Evolutionary conservation across 2,888 invertebrate genomes (phyloP), one percentile per base, ranked within the genome.

Genomic region (Nysson spinosus): DNA sequence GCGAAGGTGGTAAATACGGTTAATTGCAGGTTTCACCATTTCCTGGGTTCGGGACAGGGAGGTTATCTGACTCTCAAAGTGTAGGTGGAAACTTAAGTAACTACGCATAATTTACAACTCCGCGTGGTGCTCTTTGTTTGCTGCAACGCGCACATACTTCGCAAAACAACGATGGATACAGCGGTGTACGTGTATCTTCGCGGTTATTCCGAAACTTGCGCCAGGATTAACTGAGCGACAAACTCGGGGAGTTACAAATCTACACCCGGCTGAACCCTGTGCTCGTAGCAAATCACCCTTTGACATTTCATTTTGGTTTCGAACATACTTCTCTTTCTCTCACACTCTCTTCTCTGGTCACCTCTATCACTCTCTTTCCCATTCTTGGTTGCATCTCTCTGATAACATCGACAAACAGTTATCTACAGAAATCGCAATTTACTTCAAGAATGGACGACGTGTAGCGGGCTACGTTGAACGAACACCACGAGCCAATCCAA

Each of bases 231-330:
- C 60, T 39, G 44, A 37, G 32, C 60, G 43, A 49, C 65, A 46
- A 56, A 60, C 62, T 66, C 49, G 40, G 35, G 46, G 24, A 34
- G 50, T 37, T 40, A 28, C 55, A 49, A 58, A 62, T 52, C 49
- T 37, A 49, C 32, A 30, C 19, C 42, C 20, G 22, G 16, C 5
- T 34, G 32, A 32, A 30, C 30, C 20, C 19, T 7, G n/a, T 14
- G 49, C 40, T 40, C 51, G 51, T 43, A 43, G 60, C 54, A 62
- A 73, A 67, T 72, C 68, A 60, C 51, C 46, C 19, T 72, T 72
- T 61, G 71, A 71, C 70, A 49, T 66, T 71, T 71, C 66, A 61
- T 66, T 71, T 61, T 60, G 60, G 11, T 32, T n/a, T 30, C 51
- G 47, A 34, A 52, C 57, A 56, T 49, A 52, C 35, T 34, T 42